These are phyloP conservation scores for Punctoribates punctum DNA, from an alignment of 2,888 invertebrate genomes.

Conservation along the genomic window DNA sequence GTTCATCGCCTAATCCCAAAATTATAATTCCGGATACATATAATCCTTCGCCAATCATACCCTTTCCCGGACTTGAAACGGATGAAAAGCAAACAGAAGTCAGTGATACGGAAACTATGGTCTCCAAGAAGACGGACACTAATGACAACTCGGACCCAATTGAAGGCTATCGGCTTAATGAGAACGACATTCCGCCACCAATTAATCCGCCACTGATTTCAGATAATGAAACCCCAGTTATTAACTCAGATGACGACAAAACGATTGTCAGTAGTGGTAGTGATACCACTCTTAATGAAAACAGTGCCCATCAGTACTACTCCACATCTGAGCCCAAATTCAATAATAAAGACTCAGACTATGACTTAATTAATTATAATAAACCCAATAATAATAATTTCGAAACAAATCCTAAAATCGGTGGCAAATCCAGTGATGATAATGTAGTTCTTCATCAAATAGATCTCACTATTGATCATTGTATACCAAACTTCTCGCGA, in stretches of 20 bases:
- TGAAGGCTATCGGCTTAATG: constrained; percentile 2
- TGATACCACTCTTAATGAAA: background rate
- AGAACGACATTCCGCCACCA: constrained; percentile 33
- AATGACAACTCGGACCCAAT: background rate
- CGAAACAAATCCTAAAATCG: background rate
- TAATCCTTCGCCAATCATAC: constrained; percentile 16
- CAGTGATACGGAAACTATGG: background rate
- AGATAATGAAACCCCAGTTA: constrained; percentile 32
- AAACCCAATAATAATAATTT: constrained; percentile 17
- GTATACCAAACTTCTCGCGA: constrained; percentile 67
- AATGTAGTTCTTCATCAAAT: background rate
- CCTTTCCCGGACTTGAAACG: constrained; percentile 11
- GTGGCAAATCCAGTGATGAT: background rate
- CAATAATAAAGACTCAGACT: background rate
- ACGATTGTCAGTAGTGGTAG: background rate
- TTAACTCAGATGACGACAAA: constrained; percentile 15
- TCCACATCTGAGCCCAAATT: constrained; percentile 20
- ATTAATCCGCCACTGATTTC: constrained; percentile 27
- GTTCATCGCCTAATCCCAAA: constrained; percentile 26
- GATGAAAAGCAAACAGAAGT: constrained; percentile 1
- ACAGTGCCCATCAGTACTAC: constrained; percentile 27
- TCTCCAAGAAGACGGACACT: background rate
- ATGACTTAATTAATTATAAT: background rate
- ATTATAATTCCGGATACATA: constrained; percentile 32
- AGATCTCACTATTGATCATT: constrained; percentile 51